Evolutionary conservation across 1,140 invertebrate genomes (phyloP).

Genomic region (Hesperophylax magnus): DNA sequence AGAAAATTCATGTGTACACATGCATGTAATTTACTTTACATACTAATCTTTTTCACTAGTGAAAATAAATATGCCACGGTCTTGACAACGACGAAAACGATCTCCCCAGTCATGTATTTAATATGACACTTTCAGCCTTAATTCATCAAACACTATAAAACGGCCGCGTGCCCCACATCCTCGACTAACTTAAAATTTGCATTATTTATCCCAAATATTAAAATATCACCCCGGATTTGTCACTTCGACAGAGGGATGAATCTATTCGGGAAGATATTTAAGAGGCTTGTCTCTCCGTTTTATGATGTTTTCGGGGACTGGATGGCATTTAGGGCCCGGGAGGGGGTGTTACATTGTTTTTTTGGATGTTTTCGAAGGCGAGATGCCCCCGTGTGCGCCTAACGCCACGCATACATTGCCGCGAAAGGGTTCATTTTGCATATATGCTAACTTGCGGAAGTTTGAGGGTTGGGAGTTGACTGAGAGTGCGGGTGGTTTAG

Average conservation of each 20-base stretch:
- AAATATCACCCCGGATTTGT: slow-evolving; percentile 19
- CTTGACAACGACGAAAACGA: too few species aligned
- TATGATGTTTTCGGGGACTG: slow-evolving; percentile 29
- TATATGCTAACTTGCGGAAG: slow-evolving; percentile 27
- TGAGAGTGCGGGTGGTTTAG: background rate
- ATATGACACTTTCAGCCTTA: too few species aligned
- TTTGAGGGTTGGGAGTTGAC: background rate
- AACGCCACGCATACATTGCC: background rate
- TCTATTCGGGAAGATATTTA: slow-evolving; percentile 26
- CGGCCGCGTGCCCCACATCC: too few species aligned
- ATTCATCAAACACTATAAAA: too few species aligned
- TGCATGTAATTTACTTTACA: too few species aligned
- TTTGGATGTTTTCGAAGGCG: background rate
- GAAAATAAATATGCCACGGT: too few species aligned
- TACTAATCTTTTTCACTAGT: too few species aligned
- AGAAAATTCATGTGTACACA: too few species aligned
- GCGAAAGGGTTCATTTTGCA: slow-evolving; percentile 33
- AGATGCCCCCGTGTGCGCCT: background rate
- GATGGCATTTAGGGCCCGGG: background rate
- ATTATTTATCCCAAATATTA: background rate
- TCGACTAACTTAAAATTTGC: too few species aligned
- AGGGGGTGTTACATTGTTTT: slow-evolving; percentile 20
- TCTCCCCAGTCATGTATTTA: too few species aligned
- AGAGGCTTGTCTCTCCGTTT: slow-evolving; percentile 23
- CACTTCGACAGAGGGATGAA: slow-evolving; percentile 7